phyloP scores from a whole-genome alignment of 2,797 vertebrate genomes.

The Coilia nasus region DNA sequence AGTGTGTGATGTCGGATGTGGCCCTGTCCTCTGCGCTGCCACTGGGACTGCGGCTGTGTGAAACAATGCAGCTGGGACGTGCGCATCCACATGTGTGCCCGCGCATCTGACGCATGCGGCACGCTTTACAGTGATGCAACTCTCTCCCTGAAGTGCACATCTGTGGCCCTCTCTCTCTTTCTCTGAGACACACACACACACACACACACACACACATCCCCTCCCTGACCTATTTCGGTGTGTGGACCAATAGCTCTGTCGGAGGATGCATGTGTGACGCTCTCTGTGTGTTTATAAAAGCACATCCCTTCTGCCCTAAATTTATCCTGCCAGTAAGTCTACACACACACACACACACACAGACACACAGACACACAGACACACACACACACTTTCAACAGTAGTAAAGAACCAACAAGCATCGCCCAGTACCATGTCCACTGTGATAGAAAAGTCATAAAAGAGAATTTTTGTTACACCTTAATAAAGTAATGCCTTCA shows the following conservation, averaged over 20 bases:
- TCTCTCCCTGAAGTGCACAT: slow-evolving; percentile 7
- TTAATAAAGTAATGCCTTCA: background rate
- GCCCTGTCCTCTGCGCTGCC: background rate
- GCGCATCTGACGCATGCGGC: slow-evolving; percentile 6
- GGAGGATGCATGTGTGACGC: slow-evolving; percentile 36
- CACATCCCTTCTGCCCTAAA: slow-evolving; percentile 60
- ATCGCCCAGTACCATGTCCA: background rate
- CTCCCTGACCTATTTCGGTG: slow-evolving; percentile 55
- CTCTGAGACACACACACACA: background rate
- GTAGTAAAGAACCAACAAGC: background rate
- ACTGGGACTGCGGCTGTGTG: background rate
- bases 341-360: slow-evolving; percentile 41
- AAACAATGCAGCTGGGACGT: slow-evolving; percentile 14
- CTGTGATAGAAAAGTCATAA: background rate
- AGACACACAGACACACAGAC: slow-evolving; percentile 12
- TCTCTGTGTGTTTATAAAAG: slow-evolving; percentile 65
- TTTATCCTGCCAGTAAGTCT: slow-evolving; percentile 1
- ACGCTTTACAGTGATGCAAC: slow-evolving; percentile 7
- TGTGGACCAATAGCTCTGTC: slow-evolving; percentile 47
- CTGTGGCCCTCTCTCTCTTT: background rate
- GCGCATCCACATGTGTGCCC: slow-evolving; percentile 4
- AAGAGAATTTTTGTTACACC: background rate
- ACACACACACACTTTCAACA: slow-evolving; percentile 55
- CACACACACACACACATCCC: slow-evolving; percentile 47
- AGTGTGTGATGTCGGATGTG: background rate